These are phyloP conservation scores for Glyphotaelius pellucidus DNA, from an alignment of 2,888 invertebrate genomes.

Conservation along the genomic window DNA sequence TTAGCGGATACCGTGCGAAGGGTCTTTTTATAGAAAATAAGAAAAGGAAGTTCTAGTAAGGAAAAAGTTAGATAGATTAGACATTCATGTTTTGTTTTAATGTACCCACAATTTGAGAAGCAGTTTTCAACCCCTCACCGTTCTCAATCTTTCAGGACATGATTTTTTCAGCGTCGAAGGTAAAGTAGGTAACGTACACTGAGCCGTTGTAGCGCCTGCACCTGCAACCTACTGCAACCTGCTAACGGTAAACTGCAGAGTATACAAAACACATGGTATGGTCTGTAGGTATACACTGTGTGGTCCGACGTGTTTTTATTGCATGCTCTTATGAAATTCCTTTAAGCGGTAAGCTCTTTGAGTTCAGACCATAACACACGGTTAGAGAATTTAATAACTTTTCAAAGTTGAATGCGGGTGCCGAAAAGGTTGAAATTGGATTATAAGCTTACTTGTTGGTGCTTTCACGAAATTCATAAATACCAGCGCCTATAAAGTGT, in stretches of 20 bases:
- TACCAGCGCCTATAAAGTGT: background rate
- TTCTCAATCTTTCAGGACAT: background rate
- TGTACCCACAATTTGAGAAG: background rate
- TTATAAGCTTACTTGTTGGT: background rate
- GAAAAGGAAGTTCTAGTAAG: no score
- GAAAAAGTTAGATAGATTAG: no score
- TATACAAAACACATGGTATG: background rate
- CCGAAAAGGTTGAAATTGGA: background rate
- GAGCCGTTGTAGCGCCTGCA: background rate
- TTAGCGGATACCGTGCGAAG: no score
- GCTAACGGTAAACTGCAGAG: background rate
- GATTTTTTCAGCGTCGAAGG: background rate
- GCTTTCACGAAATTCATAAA: background rate
- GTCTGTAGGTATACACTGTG: background rate
- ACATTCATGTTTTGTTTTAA: background rate
- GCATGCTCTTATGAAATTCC: conserved; percentile 20
- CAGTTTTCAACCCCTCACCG: background rate
- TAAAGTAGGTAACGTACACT: background rate
- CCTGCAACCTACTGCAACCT: no score
- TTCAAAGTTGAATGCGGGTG: background rate
- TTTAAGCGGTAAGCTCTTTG: conserved; percentile 16
- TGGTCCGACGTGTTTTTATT: conserved; percentile 37
- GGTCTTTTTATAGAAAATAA: no score
- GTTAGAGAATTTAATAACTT: background rate
- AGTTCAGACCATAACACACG: background rate